phyloP scores from a whole-genome alignment of 1,140 invertebrate species.

The Ceratina calcarata region DNA sequence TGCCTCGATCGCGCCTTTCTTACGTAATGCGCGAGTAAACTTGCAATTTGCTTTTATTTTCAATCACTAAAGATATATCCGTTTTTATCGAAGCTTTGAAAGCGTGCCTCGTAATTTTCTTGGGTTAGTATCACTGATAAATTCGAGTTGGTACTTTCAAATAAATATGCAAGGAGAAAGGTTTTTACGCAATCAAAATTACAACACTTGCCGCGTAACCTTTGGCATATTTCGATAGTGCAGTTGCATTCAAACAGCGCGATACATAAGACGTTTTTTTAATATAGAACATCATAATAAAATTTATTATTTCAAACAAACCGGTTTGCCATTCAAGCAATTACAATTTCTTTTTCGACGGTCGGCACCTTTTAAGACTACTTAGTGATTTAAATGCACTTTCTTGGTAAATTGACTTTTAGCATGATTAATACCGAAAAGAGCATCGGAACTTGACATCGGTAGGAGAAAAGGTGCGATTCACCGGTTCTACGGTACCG shows the following conservation, averaged over 20 bases:
- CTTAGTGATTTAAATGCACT: no score
- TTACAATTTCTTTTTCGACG: no score
- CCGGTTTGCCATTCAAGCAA: no score
- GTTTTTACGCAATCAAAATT: background rate
- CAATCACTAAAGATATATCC: background rate
- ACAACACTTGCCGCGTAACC: no score
- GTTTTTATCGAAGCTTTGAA: background rate
- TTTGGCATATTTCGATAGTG: no score
- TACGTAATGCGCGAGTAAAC: slow-evolving; percentile 43
- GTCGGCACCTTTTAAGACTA: no score
- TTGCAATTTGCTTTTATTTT: slow-evolving; percentile 5
- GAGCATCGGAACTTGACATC: background rate
- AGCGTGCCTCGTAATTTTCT: background rate
- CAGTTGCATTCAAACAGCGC: no score
- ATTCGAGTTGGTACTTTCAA: background rate
- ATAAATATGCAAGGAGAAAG: background rate
- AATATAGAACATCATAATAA: no score
- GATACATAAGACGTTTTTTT: no score
- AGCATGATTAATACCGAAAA: no score
- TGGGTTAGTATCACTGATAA: background rate
- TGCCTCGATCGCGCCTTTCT: slow-evolving; percentile 28
- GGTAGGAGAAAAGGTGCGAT: slow-evolving; percentile 64
- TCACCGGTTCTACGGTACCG: slow-evolving; percentile 56
- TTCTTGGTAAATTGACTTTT: no score
- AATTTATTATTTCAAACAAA: no score